Base-by-base conservation (phyloP, 2,888 invertebrate species). In the Sphecodes monilicornis region DNA sequence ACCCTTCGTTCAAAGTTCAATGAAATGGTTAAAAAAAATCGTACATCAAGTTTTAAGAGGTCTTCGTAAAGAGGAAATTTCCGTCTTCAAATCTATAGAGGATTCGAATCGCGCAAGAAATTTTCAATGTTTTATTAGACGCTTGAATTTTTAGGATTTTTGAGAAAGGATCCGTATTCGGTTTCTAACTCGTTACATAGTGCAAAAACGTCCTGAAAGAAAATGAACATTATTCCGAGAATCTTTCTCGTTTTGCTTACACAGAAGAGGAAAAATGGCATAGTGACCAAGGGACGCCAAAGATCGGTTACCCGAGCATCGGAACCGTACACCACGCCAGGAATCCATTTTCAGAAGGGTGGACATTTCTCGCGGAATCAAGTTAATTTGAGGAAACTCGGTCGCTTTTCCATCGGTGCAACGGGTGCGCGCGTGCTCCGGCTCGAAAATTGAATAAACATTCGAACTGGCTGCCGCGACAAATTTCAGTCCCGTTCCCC, bases 401-500 rank as follows among this genome's bases (percentile, higher is more conserved):
- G 41, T 18, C 39, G n/a, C 41, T 36, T 36, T 11, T 60, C 29
- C 6, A 68, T 26, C 54, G 32, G 69, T 39, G 73, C 50, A 29
- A 32, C 26, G 50, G 60, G 57, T 66, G 68, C 73, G 68, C 46
- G 57, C 29, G 80, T n/a, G 32, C 1, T 26, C 60, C 46, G 69
- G 69, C 57, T 41, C 74, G 70, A 74, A 86, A 91, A 90, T 90
- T 88, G 86, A 90, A 91, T 92, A 86, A 91, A 92, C 90, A 90
- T 86, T 88, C 87, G 82, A 76, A 82, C 86, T 77, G 75, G 77
- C 66, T 78, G 72, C 83, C 85, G 86, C 89, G 90, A 92, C 91
- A 89, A 93, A 93, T 92, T 93, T 91, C 89, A 86, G 90, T 88
- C 36, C 10, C 88, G 88, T 54, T 88, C 83, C 78, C 76, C 80